These are phyloP conservation scores for Vanessa cardui DNA, from an alignment of 2,888 invertebrate genomes.

Conservation along the genomic window DNA sequence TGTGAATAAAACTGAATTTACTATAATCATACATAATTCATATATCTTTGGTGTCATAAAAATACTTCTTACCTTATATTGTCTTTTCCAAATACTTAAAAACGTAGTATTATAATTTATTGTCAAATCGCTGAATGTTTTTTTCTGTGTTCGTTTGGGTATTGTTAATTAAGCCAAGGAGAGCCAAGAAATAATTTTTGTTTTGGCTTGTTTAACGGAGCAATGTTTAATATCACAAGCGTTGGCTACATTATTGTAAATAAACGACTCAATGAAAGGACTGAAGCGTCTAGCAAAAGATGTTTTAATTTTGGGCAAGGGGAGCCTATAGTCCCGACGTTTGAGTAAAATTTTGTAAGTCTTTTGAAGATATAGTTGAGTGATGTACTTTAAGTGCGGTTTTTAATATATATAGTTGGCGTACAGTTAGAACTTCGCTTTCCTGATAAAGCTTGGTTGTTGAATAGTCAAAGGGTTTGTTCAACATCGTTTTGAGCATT, in stretches of 20 bases:
- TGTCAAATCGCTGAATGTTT: too few species aligned
- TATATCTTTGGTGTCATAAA: too few species aligned
- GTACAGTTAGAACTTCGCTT: not conserved
- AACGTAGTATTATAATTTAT: too few species aligned
- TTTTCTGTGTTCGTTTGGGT: too few species aligned
- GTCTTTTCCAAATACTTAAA: too few species aligned
- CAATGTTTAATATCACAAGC: not conserved
- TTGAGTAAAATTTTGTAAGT: not conserved
- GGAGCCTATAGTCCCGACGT: not conserved
- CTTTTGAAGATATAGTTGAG: not conserved
- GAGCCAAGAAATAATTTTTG: too few species aligned
- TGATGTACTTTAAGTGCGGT: not conserved
- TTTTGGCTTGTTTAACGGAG: not conserved
- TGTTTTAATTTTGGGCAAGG: not conserved
- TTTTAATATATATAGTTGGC: not conserved
- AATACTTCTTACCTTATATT: too few species aligned
- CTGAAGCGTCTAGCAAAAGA: not conserved
- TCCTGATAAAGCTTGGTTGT: not conserved
- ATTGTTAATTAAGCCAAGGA: too few species aligned
- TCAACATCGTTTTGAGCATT: not conserved
- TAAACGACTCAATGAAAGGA: not conserved
- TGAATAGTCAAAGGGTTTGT: not conserved
- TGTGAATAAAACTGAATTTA: too few species aligned
- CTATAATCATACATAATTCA: too few species aligned
- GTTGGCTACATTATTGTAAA: not conserved